Evolutionary conservation across 2,888 invertebrate species (phyloP), one percentile per base, ranked within the genome.

Genomic region (Apoderus coryli): DNA sequence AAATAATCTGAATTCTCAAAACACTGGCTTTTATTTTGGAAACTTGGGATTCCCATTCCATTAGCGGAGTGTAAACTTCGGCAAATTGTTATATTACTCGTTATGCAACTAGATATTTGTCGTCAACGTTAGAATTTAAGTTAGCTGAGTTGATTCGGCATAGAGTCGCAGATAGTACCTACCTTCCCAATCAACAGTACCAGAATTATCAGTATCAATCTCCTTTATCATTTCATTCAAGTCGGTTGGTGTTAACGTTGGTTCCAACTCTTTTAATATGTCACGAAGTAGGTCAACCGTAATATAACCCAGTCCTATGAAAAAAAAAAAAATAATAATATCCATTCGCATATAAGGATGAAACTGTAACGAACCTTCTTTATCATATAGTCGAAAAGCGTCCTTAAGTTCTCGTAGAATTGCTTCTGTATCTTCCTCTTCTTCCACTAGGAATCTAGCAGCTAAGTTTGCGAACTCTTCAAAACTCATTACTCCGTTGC

Each of bases 181-280:
- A 90, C 92, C 92, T 63, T 95, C 90, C 66, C 92, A 95, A 60
- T 95, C 95, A 34, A 95, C 89, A 13, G 93, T 95, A 44, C 95
- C 95, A 4, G 90, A 92, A 32, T 90, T 90, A 54, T 93, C 93
- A 44, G 85, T 75, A 54, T 89, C 88, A 56, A 92, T 92, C 63
- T 93, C 92, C 39, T 84, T 80, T 55, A 93, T 95, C 79, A 95
- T 93, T 62, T 72, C 79, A 49, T 93, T 86, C 47, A 93, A 64
- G 51, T 92, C 90, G 35, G 82, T 76, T 19, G 77, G 72, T 0
- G 84, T 73, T 36, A 93, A 66, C 46, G 88, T 89, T 47, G 90
- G 92, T 52, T 93, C 93, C 32, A 95, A 60, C 54, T 89, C 90
- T 49, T 74, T 80, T 43, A 95, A 72, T 59, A 95, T 93, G 61